Base-by-base conservation (phyloP, 2,888 invertebrate genomes). In the Disparrhopalites patrizii region DNA sequence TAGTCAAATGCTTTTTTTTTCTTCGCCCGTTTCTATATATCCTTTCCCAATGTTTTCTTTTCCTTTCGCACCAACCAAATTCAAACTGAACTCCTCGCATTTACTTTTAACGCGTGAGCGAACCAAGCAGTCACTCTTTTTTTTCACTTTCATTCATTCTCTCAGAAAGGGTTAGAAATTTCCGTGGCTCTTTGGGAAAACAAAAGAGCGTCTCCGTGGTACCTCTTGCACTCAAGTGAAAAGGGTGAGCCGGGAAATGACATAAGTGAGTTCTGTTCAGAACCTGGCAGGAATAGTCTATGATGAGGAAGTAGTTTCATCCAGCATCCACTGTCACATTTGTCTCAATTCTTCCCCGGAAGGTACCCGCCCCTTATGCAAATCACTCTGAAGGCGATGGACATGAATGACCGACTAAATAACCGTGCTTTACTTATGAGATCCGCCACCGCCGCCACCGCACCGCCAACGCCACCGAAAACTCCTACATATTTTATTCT, bases 1-100 rank as follows among this genome's bases (percentile, higher is more conserved):
- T 61, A 61, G 61, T 61, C 61, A 61, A 61, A 51, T 61, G 33
- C 51, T 31, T 20, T 43, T 61, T n/a, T n/a, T n/a, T n/a, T n/a
- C n/a, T n/a, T 28, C 58, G 28, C 38, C 25, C 33, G 23, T 8
- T 33, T 25, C 8, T 55, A 27, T 33, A 30, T 28, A 28, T 7
- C 18, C 15, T 25, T 1, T 27, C 27, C 18, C 54, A 15, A 2
- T 28, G 7, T 54, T 54, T 54, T 28, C 31, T 51, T 27, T 27
- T 30, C 54, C 30, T 51, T 28, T 7, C n/a, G n/a, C n/a, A n/a
- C n/a, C n/a, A n/a, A n/a, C n/a, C n/a, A n/a, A n/a, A n/a, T n/a
- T n/a, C n/a, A n/a, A n/a, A n/a, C n/a, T n/a, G n/a, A n/a, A n/a
- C n/a, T n/a, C n/a, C n/a, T n/a, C n/a, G n/a, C n/a, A n/a, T n/a